A percentile compares a stretch with the other conserved stretches of the same genome.
phyloP scores from a whole-genome alignment of 64 coral and sea anemone genomes.

The Pocillopora damicornis region DNA sequence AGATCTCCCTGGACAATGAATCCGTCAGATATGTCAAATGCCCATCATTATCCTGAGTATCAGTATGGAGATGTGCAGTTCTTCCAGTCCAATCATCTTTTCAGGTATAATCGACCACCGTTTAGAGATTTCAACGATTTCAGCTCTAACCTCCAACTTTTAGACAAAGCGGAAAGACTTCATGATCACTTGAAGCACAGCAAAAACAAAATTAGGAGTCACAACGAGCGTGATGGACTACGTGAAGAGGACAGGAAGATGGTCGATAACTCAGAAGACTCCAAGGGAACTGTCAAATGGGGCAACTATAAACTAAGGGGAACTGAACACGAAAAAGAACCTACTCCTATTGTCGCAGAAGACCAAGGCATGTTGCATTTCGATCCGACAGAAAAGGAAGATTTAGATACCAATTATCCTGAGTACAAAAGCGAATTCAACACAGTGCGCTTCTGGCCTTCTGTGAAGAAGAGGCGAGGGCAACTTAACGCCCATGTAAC shows the following conservation, averaged over 20 bases:
- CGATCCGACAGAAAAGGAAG: neutral
- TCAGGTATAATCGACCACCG: neutral
- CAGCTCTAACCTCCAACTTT: neutral
- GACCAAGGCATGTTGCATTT: neutral
- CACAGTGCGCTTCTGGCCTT: neutral
- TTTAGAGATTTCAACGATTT: neutral
- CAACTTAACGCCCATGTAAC: neutral
- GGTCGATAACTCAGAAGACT: neutral
- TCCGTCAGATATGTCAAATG: neutral
- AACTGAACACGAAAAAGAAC: neutral
- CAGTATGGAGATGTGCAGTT: slow-evolving; percentile 11
- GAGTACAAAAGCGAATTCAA: slow-evolving; percentile 17
- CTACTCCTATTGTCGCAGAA: neutral
- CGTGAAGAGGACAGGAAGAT: slow-evolving; percentile 1
- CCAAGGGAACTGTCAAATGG: neutral
- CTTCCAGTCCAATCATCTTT: neutral
- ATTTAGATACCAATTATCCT: neutral
- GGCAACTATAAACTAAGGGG: neutral
- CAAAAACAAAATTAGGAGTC: neutral
- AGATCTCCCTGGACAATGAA: neutral
- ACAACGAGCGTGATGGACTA: neutral
- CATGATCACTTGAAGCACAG: neutral
- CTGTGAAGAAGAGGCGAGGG: neutral
- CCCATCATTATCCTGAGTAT: slow-evolving; percentile 10
- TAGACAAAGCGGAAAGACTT: neutral